Base-by-base conservation (phyloP, 2,113 vertebrate species). In the Psettodes erumei region DNA sequence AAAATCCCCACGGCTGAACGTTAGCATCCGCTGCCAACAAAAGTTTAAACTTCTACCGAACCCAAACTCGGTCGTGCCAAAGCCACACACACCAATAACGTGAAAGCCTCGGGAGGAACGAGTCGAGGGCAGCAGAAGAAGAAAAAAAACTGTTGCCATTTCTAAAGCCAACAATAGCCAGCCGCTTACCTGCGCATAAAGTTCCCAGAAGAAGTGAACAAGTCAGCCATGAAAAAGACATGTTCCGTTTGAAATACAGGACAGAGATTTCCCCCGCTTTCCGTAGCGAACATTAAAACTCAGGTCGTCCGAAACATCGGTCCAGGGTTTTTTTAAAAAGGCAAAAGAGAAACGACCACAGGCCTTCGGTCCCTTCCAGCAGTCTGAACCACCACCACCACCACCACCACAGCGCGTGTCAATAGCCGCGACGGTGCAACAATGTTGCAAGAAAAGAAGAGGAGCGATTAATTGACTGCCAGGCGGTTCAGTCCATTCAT, bases 141-240 rank as follows among this genome's bases (percentile, higher is more conserved):
- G 32, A 28, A 37, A 32, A 13, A 21, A 55, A 68, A 82, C 68
- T 56, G 63, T 81, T 66, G 69, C 78, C 37, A 73, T 65, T 63
- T 53, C 33, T 4, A 8, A 7, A 5, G 19, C 9, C 40, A 63
- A 75, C 59, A 76, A 75, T 32, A 67, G 62, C 59, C 1, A 67
- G 62, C 59, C 1, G 48, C 89, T 91, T 94, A 97, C 96, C 95
- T 95, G 95, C 93, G 85, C 95, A 95, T 77, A 96, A 95, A 95
- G 94, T 96, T 94, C 94, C 95, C 84, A 94, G 95, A 83, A 97
- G 94, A 91, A 96, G 93, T 88, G 94, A 94, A 90, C 96, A 95
- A 93, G 94, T 96, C 91, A 96, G 87, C 95, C 95, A 96, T 87
- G 93, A 93, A 90, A 92, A 94, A 89, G 92, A 94, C 96, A 96